phyloP scores from a whole-genome alignment of 2,888 invertebrate species.

The Latrodectus elegans region DNA sequence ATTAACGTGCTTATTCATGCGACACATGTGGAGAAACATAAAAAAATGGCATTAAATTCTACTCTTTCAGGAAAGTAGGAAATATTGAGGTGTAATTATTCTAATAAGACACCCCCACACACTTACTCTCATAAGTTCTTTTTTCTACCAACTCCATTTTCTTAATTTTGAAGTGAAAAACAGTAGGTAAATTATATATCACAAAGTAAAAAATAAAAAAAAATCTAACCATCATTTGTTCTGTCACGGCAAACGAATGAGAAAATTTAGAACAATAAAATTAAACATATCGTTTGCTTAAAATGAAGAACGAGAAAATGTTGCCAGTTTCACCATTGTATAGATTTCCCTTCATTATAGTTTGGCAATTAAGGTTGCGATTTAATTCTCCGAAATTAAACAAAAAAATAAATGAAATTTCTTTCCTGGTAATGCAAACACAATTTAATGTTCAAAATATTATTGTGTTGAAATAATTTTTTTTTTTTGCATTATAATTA shows the following conservation, averaged over 20 bases:
- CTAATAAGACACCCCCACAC: conserved; percentile 41
- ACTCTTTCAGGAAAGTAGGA: conserved; percentile 60
- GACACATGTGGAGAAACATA: conserved; percentile 37
- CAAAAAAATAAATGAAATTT: background rate
- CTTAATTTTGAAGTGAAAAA: conserved; percentile 46
- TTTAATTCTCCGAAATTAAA: background rate
- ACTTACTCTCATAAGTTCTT: background rate
- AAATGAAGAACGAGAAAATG: background rate
- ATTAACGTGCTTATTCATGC: conserved; percentile 63
- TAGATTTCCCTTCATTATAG: conserved; percentile 10
- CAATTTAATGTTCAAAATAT: background rate
- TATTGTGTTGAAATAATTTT: too few relatives aligned
- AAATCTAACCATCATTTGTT: too few relatives aligned
- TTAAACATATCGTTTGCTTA: background rate
- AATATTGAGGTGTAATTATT: conserved; percentile 63
- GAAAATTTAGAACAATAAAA: background rate
- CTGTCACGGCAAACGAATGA: background rate
- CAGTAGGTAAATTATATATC: conserved; percentile 28
- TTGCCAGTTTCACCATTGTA: conserved; percentile 12
- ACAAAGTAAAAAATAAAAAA: too few relatives aligned
- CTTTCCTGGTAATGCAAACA: conserved; percentile 26
- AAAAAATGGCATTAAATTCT: conserved; percentile 18
- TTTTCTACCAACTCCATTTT: conserved; percentile 14
- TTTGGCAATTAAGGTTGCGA: background rate
- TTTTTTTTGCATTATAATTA: too few relatives aligned